Base-by-base conservation (phyloP, 2,888 invertebrate species). In the Allolobophora icterica region DNA sequence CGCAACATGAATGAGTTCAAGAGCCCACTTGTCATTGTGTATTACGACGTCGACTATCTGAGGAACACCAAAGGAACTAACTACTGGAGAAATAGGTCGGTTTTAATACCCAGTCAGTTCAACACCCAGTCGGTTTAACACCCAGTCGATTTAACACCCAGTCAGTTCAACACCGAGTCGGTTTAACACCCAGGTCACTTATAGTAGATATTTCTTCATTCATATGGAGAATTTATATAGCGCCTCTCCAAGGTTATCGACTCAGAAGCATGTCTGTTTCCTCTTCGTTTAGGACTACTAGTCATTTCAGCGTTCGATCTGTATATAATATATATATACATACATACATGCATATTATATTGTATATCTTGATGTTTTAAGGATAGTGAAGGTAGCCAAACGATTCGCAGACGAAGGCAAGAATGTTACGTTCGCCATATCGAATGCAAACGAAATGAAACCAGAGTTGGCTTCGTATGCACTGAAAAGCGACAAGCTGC, bases 21-120 rank as follows among this genome's bases (percentile, higher is more conserved):
- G 94, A 97, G 97, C 94, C 99, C 99, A 2, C 95, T 98, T 92
- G 96, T 99, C 89, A 97, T 98, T 91, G 99, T 97, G 45, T 99
- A 98, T 96, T 99, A 97, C 95, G 96, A 96, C 93, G 98, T 99
- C 24, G 99, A 99, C 96, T 99, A 99, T 94, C 96, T 97, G 42
- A 99, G 99, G 96, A 99, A 99, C 96, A 96, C 97, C 38, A 99
- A 99, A 96, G 99, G 96, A 95, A 95, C 99, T 91, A 99, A 99
- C 96, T 99, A 99, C 96, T 99, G 99, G 99, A 95, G 95, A 93
- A 95, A 95, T 94, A 94, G 95, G 95, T 95, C 24, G 52, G 52
- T 52, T 52, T n/a, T n/a, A n/a, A n/a, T n/a, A n/a, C n/a, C n/a
- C n/a, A n/a, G 52, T 52, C 52, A 21, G 52, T 52, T 52, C 21